Percentiles rank a stretch among this genome's conserved stretches.
Evolutionary conservation across 2,797 vertebrate species (phyloP).

Genomic region (Gallinago solitaria): DNA sequence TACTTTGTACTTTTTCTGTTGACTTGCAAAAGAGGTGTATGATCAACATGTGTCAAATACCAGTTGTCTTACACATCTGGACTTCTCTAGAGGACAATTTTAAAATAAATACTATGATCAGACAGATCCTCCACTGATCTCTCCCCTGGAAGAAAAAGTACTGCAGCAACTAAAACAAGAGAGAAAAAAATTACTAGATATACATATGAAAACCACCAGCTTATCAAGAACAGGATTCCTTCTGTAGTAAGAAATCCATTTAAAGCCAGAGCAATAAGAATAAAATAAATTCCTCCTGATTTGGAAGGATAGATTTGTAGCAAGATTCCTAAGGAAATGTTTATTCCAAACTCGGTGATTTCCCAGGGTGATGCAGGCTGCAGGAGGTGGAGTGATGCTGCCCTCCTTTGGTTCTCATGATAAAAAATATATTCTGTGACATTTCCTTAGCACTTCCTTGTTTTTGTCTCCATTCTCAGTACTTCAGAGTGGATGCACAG

Average conservation of each 20-base stretch:
- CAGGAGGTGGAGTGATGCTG: conserved; percentile 3
- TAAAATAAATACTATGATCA: neutral
- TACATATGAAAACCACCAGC: neutral
- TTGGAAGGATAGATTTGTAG: neutral
- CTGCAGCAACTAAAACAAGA: neutral
- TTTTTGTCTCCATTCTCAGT: neutral
- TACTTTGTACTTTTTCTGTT: neutral
- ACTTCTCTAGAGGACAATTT: neutral
- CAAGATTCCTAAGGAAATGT: neutral
- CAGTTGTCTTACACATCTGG: neutral
- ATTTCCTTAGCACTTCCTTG: neutral
- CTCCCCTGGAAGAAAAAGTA: neutral
- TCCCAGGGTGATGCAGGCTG: accelerated
- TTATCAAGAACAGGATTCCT: neutral
- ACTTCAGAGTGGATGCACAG: neutral
- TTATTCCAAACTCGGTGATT: neutral
- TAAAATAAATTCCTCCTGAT: neutral
- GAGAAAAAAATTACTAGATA: neutral
- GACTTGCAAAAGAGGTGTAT: neutral
- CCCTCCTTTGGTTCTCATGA: conserved; percentile 59
- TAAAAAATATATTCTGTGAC: neutral
- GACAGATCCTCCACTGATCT: neutral
- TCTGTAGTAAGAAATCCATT: neutral
- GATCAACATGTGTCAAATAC: neutral
- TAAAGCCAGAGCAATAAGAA: neutral